Conservation (phyloP, 2,113 vertebrate genomes). For the Lepisosteus osseus region DNA sequence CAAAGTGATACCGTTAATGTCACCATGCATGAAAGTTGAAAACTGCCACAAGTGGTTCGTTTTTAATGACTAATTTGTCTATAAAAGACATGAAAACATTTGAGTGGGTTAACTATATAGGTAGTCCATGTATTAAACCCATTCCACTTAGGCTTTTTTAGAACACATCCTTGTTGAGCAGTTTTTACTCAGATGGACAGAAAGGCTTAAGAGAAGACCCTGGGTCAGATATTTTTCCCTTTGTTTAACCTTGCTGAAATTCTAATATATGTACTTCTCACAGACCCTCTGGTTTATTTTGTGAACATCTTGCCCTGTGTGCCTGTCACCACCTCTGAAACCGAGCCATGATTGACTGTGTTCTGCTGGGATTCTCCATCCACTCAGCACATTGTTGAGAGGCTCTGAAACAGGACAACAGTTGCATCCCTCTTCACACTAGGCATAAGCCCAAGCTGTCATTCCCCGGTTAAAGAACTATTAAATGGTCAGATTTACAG, state of each 20-base stretch:
- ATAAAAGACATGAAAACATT: no score
- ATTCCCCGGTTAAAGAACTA: slow-evolving; percentile 67
- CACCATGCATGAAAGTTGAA: no score
- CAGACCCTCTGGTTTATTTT: slow-evolving; percentile 42
- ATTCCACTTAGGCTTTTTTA: no score
- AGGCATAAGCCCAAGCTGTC: slow-evolving; percentile 72
- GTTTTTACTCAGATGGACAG: no score
- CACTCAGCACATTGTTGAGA: slow-evolving; percentile 74
- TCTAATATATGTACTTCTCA: background rate
- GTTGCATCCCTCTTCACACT: slow-evolving; percentile 73
- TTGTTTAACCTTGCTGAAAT: slow-evolving; percentile 9
- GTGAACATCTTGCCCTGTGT: slow-evolving; percentile 55
- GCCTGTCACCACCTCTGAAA: slow-evolving; percentile 68
- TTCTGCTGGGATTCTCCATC: slow-evolving; percentile 65
- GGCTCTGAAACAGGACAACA: slow-evolving; percentile 72
- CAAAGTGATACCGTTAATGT: no score
- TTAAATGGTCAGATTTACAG: slow-evolving; percentile 81
- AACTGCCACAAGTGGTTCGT: no score
- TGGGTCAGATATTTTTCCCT: background rate
- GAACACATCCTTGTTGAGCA: background rate
- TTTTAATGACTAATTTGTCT: no score
- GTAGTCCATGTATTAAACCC: no score
- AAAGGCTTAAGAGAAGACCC: background rate
- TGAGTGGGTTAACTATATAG: no score
- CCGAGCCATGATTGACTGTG: slow-evolving; percentile 71